phyloP scores from a whole-genome alignment of 2,113 vertebrate species.

The Ancistrus triradiatus region DNA sequence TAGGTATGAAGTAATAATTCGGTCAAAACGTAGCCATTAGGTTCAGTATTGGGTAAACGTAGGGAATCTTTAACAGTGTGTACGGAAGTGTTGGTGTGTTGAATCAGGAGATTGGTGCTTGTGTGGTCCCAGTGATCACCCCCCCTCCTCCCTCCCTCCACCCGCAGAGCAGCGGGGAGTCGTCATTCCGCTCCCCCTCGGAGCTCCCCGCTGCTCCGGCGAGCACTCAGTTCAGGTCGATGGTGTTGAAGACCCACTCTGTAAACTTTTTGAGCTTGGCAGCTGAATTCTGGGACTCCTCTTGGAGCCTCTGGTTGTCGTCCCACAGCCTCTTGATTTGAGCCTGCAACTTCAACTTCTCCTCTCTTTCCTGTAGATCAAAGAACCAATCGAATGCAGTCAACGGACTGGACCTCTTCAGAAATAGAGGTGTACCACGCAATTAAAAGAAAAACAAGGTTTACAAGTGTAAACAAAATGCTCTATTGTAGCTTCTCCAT shows the following conservation, averaged over 20 bases:
- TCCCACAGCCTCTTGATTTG: constrained; percentile 94
- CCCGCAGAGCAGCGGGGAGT: constrained; percentile 14
- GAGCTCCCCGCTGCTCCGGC: background rate
- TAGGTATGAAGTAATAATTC: too few species aligned
- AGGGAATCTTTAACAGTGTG: background rate
- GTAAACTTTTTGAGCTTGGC: constrained; percentile 99
- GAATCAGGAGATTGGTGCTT: too few species aligned
- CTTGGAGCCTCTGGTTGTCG: constrained; percentile 94
- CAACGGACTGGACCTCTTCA: too few species aligned
- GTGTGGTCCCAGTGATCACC: constrained; percentile 9
- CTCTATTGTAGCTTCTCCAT: too few species aligned
- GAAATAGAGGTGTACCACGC: background rate
- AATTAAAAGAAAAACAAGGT: background rate
- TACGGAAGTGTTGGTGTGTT: background rate
- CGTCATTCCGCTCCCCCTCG: too few species aligned
- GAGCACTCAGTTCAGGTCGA: constrained; percentile 89
- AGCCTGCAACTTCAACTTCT: constrained; percentile 87
- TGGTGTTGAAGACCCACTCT: constrained; percentile 98
- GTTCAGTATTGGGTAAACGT: too few species aligned
- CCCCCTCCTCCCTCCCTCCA: too few species aligned
- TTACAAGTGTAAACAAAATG: too few species aligned
- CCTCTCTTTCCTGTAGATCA: constrained; percentile 83
- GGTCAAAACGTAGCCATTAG: too few species aligned
- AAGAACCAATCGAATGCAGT: background rate
- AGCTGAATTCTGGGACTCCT: constrained; percentile 92